A percentile compares a stretch with the other conserved stretches of the same genome.
Conservation (phyloP, 92 coral and sea anemone species). For the Chrysogorgia sp. region DNA sequence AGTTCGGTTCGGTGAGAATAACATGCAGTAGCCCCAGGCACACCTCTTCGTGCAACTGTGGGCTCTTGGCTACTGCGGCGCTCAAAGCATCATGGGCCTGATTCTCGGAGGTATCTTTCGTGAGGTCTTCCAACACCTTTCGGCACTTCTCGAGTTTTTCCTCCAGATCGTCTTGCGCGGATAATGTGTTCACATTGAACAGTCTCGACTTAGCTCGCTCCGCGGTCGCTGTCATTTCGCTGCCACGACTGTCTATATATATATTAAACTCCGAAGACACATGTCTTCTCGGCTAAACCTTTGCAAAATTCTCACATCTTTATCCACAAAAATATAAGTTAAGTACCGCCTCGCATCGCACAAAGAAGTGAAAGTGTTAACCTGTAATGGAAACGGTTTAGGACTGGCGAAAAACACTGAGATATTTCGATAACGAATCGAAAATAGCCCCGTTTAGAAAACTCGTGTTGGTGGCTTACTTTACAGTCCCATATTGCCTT, state of each 20-base stretch:
- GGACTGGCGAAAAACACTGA: slow-evolving; percentile 10
- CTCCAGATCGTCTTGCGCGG: slow-evolving; percentile 74
- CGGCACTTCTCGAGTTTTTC: slow-evolving; percentile 93
- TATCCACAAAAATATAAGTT: slow-evolving; percentile 1
- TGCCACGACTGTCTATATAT: not conserved
- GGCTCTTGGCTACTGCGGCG: slow-evolving; percentile 81
- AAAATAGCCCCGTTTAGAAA: not conserved
- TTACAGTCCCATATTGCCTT: slow-evolving; percentile 29
- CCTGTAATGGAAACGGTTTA: not conserved
- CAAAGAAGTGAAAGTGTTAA: slow-evolving; percentile 6
- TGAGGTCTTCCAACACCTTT: slow-evolving; percentile 61
- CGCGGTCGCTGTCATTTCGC: slow-evolving; percentile 19
- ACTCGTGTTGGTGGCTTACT: not conserved
- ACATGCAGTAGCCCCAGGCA: slow-evolving; percentile 84
- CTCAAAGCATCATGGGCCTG: slow-evolving; percentile 99
- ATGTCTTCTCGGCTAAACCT: not conserved
- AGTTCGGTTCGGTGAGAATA: slow-evolving; percentile 74
- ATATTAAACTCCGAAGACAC: not conserved
- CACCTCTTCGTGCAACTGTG: slow-evolving; percentile 83
- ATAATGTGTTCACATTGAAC: slow-evolving; percentile 63
- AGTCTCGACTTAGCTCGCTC: slow-evolving; percentile 60
- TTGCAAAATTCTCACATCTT: slow-evolving; percentile 1
- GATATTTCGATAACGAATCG: slow-evolving; percentile 13
- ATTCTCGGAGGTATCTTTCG: slow-evolving; percentile 80
- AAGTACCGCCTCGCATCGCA: slow-evolving; percentile 21